phyloP scores from a whole-genome alignment of 1,140 invertebrate genomes.

The Drosophila trapezifrons region DNA sequence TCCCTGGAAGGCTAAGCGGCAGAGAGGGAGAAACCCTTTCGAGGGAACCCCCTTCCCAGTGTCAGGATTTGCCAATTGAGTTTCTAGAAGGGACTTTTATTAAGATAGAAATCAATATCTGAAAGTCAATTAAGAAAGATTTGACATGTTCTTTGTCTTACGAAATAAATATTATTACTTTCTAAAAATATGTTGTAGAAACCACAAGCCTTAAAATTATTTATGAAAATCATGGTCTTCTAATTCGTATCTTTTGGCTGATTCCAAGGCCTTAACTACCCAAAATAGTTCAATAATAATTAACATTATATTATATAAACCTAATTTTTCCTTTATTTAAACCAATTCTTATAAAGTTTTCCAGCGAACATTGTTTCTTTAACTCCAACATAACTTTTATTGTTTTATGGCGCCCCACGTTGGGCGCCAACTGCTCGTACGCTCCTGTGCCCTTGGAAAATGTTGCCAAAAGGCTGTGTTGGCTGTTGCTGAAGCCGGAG shows the following conservation, averaged over 20 bases:
- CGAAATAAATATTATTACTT: too few relatives aligned
- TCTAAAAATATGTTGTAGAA: background rate
- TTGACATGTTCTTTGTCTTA: too few relatives aligned
- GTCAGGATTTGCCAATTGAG: constrained; percentile 12
- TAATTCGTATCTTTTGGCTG: rapidly evolving
- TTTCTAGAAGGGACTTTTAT: background rate
- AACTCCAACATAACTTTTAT: background rate
- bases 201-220: background rate
- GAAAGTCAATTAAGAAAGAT: background rate
- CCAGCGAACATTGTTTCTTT: background rate
- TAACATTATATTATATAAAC: background rate
- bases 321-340: background rate
- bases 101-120: background rate
- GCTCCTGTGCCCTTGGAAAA: constrained; percentile 57
- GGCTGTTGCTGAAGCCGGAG: constrained; percentile 33
- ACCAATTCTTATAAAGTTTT: background rate
- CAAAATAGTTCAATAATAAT: background rate
- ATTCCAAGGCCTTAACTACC: background rate
- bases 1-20: background rate
- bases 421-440: constrained; percentile 28
- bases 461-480: constrained; percentile 65
- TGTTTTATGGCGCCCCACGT: constrained; percentile 23
- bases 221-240: too few relatives aligned
- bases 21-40: too few relatives aligned
- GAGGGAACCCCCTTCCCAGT: constrained; percentile 6